A percentile compares a stretch with the other conserved stretches of the same genome.
These are phyloP conservation scores for Platycercus adscitus DNA, from an alignment of 2,113 vertebrate genomes.

Conservation along the genomic window DNA sequence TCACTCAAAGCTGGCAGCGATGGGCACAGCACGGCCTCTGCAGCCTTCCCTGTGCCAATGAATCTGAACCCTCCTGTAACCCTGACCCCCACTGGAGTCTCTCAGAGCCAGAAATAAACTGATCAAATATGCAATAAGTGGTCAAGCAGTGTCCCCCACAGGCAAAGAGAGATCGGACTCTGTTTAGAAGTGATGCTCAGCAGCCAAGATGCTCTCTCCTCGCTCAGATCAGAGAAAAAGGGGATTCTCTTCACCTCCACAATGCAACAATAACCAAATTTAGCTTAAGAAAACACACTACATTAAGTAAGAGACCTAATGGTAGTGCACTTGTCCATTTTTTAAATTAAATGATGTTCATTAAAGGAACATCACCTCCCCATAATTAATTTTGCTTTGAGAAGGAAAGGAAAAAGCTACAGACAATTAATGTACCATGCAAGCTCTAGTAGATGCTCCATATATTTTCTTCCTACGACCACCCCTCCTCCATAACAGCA, in stretches of 20 bases:
- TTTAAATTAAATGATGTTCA: conserved; percentile 71
- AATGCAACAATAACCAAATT: not conserved
- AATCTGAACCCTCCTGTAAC: not conserved
- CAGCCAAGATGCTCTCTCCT: not conserved
- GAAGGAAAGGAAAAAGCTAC: conserved; percentile 46
- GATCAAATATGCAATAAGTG: conserved; percentile 62
- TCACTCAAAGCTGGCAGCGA: not conserved
- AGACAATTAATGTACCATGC: conserved; percentile 43
- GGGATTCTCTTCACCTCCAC: not conserved
- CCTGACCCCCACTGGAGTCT: conserved; percentile 12
- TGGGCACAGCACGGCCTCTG: not conserved
- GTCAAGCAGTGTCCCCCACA: conserved; percentile 74
- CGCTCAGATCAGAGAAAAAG: not conserved
- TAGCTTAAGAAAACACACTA: conserved; percentile 29
- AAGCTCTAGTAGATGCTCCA: not conserved
- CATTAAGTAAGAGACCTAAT: conserved; percentile 46
- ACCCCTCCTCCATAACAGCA: not conserved
- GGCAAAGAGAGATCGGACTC: conserved; percentile 35
- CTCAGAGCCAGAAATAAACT: conserved; percentile 26
- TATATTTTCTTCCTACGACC: conserved; percentile 8
- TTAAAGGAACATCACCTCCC: conserved; percentile 71
- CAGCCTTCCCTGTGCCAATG: not conserved
- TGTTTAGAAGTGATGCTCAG: not conserved
- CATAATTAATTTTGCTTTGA: conserved; percentile 73
- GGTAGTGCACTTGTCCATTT: conserved; percentile 43